These are phyloP conservation scores for Coracias cyanogaster DNA, from an alignment of 2,797 vertebrate genomes.

Conservation along the genomic window DNA sequence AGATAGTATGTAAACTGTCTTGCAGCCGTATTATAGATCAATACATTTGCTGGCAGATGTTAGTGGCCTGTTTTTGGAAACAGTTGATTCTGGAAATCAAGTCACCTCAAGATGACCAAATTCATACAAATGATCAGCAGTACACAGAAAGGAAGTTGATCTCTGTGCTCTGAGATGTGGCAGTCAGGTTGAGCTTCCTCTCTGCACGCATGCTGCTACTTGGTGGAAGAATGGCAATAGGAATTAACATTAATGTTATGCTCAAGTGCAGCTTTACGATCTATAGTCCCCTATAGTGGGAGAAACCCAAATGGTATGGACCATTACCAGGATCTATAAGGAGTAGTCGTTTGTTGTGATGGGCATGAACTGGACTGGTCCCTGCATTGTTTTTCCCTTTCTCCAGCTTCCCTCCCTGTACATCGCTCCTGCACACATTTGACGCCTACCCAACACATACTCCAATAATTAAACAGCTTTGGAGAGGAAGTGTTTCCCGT, in stretches of 20 bases:
- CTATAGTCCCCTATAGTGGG: neutral
- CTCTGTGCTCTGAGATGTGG: rapidly evolving
- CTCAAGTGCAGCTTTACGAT: neutral
- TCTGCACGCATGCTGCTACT: neutral
- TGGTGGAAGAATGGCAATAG: neutral
- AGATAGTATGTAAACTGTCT: neutral
- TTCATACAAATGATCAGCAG: neutral
- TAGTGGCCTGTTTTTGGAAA: neutral
- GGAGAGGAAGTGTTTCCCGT: neutral
- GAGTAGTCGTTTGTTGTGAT: neutral
- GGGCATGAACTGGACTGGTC: neutral
- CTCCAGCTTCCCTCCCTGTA: neutral
- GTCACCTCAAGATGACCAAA: neutral
- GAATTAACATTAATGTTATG: rapidly evolving
- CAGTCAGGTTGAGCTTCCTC: neutral
- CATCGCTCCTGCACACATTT: neutral
- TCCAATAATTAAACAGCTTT: conserved; percentile 31
- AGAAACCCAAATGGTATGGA: neutral
- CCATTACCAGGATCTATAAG: neutral
- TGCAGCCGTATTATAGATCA: neutral
- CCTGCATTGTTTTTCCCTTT: neutral
- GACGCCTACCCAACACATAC: neutral
- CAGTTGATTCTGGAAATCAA: neutral
- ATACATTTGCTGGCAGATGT: neutral
- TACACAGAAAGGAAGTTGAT: neutral